Evolutionary conservation across 2,888 invertebrate species (phyloP).

Genomic region (Ariolimax columbianus): DNA sequence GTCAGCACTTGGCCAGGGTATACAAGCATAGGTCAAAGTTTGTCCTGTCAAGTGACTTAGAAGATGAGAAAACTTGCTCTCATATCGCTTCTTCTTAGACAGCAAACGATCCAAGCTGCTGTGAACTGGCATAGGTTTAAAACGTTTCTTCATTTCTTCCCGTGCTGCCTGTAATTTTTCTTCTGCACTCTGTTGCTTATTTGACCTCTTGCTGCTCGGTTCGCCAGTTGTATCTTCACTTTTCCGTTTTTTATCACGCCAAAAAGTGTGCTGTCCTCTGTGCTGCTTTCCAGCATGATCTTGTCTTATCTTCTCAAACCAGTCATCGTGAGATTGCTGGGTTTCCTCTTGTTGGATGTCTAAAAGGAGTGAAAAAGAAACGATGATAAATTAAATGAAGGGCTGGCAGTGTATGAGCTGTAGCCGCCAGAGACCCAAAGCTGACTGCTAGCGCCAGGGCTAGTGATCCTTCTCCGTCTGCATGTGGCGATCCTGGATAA

Average conservation of each 20-base stretch:
- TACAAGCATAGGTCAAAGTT: slow-evolving; percentile 62
- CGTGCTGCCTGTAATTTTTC: slow-evolving; percentile 57
- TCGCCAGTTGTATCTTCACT: slow-evolving; percentile 2
- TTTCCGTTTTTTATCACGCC: slow-evolving; percentile 50
- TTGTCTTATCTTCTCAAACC: slow-evolving; percentile 64
- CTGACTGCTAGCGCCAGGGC: too few species aligned
- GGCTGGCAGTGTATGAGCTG: too few species aligned
- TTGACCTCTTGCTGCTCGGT: not conserved
- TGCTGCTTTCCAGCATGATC: slow-evolving; percentile 59
- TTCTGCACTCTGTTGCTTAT: slow-evolving; percentile 21
- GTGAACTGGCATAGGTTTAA: slow-evolving; percentile 57
- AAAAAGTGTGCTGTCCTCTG: slow-evolving; percentile 41
- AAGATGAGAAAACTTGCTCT: slow-evolving; percentile 59
- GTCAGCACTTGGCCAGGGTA: slow-evolving; percentile 71
- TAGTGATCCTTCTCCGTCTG: too few species aligned
- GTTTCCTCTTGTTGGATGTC: slow-evolving; percentile 58
- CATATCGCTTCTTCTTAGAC: slow-evolving; percentile 62
- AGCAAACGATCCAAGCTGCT: slow-evolving; percentile 53
- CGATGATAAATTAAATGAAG: too few species aligned
- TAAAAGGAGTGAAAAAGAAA: slow-evolving; percentile 39
- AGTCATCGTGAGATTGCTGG: slow-evolving; percentile 66
- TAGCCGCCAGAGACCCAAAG: too few species aligned
- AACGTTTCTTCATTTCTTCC: slow-evolving; percentile 62
- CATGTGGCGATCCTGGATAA: too few species aligned
- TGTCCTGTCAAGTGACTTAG: slow-evolving; percentile 48